Evolutionary conservation across 1,140 invertebrate species (phyloP).

Genomic region (Drosophila kikkawai): DNA sequence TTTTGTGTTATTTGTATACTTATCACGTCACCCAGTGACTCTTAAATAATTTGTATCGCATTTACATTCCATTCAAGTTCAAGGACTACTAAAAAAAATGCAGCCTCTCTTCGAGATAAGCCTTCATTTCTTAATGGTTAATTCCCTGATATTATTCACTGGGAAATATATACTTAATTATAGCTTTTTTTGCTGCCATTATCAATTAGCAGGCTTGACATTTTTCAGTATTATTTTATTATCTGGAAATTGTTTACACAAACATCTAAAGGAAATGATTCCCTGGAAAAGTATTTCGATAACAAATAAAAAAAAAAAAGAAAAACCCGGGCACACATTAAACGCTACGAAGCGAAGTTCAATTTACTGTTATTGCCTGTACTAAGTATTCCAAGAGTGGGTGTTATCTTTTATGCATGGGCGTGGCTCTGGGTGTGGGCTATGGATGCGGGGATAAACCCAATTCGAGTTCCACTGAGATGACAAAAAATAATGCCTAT

Average conservation of each 20-base stretch:
- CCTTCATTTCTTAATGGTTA: neutral
- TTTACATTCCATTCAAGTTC: slow-evolving; percentile 2
- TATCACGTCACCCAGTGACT: neutral
- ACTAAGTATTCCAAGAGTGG: slow-evolving; percentile 21
- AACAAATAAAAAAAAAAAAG: slow-evolving; percentile 1
- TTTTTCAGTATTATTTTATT: neutral
- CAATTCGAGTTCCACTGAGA: slow-evolving; percentile 17
- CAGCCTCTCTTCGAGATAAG: neutral
- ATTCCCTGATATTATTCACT: neutral
- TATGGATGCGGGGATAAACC: slow-evolving; percentile 9
- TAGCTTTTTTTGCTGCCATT: neutral
- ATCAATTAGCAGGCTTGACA: slow-evolving; percentile 1
- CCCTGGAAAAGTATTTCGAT: slow-evolving; percentile 11
- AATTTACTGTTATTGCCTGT: slow-evolving; percentile 70
- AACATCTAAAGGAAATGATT: slow-evolving; percentile 1
- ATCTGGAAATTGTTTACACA: slow-evolving; percentile 18
- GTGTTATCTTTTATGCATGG: slow-evolving; percentile 55
- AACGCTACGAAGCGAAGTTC: slow-evolving; percentile 58
- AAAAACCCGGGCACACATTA: slow-evolving; percentile 24
- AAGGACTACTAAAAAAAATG: neutral
- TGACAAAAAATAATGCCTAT: slow-evolving; percentile 63
- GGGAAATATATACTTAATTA: neutral
- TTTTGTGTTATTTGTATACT: neutral
- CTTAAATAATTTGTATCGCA: neutral
- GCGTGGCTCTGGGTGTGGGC: slow-evolving; percentile 33